Conservation (phyloP, 2,113 vertebrate genomes). For the Brachypteracias leptosomus region DNA sequence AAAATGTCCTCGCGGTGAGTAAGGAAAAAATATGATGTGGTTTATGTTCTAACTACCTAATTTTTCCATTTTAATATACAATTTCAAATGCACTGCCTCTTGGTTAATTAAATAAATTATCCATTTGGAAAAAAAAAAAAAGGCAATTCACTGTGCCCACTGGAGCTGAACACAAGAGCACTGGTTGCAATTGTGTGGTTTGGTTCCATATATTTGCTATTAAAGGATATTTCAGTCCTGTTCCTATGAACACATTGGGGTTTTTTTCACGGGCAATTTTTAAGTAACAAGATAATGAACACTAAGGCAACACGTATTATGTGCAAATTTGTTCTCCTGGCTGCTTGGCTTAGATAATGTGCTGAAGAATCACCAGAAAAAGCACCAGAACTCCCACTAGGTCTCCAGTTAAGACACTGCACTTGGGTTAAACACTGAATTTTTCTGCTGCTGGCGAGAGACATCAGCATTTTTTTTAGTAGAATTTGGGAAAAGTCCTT, state of each 20-base stretch:
- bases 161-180: background rate
- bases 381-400: background rate
- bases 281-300: background rate
- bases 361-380: background rate
- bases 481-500: background rate
- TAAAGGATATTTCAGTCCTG: background rate
- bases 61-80: constrained; percentile 20
- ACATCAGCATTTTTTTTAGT: background rate
- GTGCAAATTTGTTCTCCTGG: background rate
- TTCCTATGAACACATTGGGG: background rate
- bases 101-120: constrained; percentile 47
- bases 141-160: background rate
- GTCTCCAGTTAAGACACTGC: background rate
- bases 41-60: constrained; percentile 13
- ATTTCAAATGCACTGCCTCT: constrained; percentile 7
- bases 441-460: background rate
- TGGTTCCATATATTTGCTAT: background rate
- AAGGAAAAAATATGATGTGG: too few relatives aligned
- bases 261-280: background rate
- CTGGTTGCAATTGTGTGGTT: background rate
- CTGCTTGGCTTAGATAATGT: background rate
- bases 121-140: constrained; percentile 1
- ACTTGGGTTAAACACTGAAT: background rate
- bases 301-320: background rate
- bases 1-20: background rate